Base-by-base conservation (phyloP, 2,797 vertebrate genomes). In the Zalophus californianus region DNA sequence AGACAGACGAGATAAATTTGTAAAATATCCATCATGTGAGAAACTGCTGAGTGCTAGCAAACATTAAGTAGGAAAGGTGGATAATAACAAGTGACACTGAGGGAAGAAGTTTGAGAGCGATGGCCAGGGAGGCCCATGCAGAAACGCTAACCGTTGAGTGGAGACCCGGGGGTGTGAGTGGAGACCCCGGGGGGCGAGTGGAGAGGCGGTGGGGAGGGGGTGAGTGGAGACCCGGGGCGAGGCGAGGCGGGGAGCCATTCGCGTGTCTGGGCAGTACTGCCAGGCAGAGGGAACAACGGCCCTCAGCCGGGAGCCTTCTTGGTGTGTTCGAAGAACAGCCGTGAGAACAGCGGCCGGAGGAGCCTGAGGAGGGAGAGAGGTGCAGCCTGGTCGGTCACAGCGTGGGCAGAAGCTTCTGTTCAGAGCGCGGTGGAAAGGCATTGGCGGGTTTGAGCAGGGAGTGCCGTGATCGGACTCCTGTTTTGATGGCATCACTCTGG, bases 251-350 rank as follows among this genome's bases (percentile, higher is more conserved):
- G 44, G 41, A 70, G 68, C 68, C n/a, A 4, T 1, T 15, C 20
- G 2, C 0, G 0, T 9, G 1, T 10, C 18, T 0, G 44, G 73
- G 16, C 14, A 2, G 18, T 5, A 8, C 7, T 86, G 54, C 54
- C 16, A 18, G 54, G 48, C 85, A 3, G 5, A 60, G 75, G 84
- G 75, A 32, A 44, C 29, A 5, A 2, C 62, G 64, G 16, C 56
- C 48, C 58, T 32, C 75, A 66, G 2, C 50, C 38, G 23, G 48
- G 35, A 82, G 90, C 75, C 58, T 64, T 7, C 35, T 52, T 23
- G 6, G 20, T 52, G 44, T 41, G 48, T 48, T 13, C 70, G 62
- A 70, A n/a, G 62, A 54, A 29, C 10, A 3, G 64, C 32, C 9
- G 13, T 2, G 8, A 32, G 80, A 29, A 15, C 41, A 16, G 44